These are phyloP conservation scores for Zosterops lateralis DNA, from an alignment of 2,113 vertebrate species.

Conservation along the genomic window DNA sequence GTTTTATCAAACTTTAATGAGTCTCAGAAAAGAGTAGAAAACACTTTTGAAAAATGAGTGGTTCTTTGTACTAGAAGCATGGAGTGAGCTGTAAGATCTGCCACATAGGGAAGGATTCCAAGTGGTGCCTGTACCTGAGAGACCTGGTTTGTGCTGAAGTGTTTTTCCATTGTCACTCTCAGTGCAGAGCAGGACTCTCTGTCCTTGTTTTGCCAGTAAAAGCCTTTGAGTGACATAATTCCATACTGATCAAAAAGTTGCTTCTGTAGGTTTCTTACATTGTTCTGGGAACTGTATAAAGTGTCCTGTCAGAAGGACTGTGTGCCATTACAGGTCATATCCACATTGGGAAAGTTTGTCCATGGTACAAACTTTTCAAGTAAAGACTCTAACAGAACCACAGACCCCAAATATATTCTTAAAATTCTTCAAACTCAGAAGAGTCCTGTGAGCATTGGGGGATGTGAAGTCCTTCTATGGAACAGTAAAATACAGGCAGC, in stretches of 20 bases:
- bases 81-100: not conserved
- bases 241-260: not conserved
- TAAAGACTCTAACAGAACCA: not conserved
- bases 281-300: not conserved
- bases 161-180: not conserved
- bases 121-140: not conserved
- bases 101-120: not conserved
- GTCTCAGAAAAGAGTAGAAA: slow-evolving; percentile 4
- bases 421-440: not conserved
- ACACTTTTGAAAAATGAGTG: not conserved
- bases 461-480: not conserved
- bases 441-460: not conserved
- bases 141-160: not conserved
- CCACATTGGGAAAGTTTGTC: not conserved
- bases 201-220: not conserved
- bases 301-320: not conserved
- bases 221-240: not conserved
- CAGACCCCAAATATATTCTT: not conserved
- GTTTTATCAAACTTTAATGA: not conserved
- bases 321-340: not conserved
- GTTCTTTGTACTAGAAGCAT: not conserved
- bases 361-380: not conserved
- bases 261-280: not conserved
- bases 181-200: not conserved
- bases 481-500: not conserved